Evolutionary conservation across 2,888 invertebrate genomes (phyloP).

Genomic region (Euclidia mi): DNA sequence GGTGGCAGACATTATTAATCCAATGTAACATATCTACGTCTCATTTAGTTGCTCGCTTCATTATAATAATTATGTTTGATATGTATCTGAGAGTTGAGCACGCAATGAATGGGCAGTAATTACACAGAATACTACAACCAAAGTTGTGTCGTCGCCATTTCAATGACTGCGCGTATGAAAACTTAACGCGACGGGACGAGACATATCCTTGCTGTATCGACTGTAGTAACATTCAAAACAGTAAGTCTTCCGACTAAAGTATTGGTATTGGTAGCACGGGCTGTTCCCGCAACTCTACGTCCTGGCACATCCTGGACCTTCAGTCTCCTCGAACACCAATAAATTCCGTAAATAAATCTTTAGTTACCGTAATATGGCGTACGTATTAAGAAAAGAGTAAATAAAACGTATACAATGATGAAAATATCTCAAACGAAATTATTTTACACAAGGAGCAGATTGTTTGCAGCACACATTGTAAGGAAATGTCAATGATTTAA

Average conservation of each 20-base stretch:
- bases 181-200: constrained; percentile 24
- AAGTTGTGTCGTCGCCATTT: constrained; percentile 39
- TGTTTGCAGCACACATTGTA: too few species aligned
- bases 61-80: constrained; percentile 28
- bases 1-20: constrained; percentile 24
- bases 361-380: constrained; percentile 22
- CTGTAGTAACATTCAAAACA: too few species aligned
- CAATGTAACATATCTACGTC: constrained; percentile 5
- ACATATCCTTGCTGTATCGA: too few species aligned
- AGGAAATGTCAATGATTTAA: too few species aligned
- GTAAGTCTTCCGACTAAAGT: too few species aligned
- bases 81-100: constrained; percentile 22
- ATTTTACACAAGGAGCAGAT: too few species aligned
- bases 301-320: too few species aligned
- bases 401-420: not conserved
- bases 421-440: too few species aligned
- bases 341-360: constrained; percentile 31
- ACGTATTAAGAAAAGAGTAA: constrained; percentile 4
- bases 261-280: too few species aligned
- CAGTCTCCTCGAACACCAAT: too few species aligned
- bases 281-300: too few species aligned
- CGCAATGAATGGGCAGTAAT: constrained; percentile 64
- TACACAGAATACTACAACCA: constrained; percentile 50
- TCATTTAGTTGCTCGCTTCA: constrained; percentile 30
- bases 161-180: constrained; percentile 26